phyloP scores from a whole-genome alignment of 1,140 invertebrate genomes.

The Brachionus calyciflorus region DNA sequence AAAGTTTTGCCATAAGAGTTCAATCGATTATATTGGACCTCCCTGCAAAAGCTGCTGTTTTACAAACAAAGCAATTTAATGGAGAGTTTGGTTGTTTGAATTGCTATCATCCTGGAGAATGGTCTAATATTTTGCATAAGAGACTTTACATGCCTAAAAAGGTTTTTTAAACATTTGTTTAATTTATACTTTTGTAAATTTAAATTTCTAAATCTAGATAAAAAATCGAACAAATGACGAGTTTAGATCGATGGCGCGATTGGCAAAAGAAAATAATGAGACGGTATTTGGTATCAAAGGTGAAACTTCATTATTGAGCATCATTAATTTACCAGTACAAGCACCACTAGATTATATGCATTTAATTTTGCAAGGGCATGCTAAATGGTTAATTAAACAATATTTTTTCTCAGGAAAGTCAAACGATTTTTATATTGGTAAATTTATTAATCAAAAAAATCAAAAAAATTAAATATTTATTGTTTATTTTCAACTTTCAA shows the following conservation, averaged over 20 bases:
- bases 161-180: not conserved
- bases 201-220: no score
- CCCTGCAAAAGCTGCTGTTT: not conserved
- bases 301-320: not conserved
- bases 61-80: not conserved
- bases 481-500: no score
- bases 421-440: not conserved
- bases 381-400: not conserved
- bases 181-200: not conserved
- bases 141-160: not conserved
- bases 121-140: not conserved
- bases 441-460: no score
- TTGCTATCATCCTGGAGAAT: not conserved
- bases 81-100: not conserved
- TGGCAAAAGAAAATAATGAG: no score
- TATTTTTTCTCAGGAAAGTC: not conserved
- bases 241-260: not conserved
- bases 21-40: not conserved
- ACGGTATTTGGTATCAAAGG: not conserved
- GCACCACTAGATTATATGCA: not conserved
- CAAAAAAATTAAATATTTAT: no score
- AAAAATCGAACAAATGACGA: not conserved
- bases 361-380: not conserved
- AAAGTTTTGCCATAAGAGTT: not conserved
- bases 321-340: not conserved